Evolutionary conservation across 2,888 invertebrate genomes (phyloP).

Genomic region (Apamea epomidion): DNA sequence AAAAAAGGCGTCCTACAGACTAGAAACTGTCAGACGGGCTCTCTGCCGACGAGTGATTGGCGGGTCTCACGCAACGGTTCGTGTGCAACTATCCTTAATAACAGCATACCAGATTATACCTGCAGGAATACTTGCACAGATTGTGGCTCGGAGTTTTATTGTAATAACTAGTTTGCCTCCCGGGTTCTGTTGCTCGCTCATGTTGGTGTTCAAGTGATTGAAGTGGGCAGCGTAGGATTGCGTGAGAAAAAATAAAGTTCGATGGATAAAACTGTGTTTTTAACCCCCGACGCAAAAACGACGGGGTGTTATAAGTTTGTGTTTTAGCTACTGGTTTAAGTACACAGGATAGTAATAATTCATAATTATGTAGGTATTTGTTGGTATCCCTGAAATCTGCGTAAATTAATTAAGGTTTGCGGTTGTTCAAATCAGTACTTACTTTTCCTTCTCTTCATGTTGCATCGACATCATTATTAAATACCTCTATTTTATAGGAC

Average conservation of each 20-base stretch:
- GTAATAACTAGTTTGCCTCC: constrained; percentile 60
- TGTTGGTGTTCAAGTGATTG: constrained; percentile 33
- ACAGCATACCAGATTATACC: constrained; percentile 57
- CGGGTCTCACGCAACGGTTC: constrained; percentile 74
- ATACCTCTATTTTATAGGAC: background rate
- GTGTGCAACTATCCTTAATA: constrained; percentile 73
- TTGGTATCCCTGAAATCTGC: background rate
- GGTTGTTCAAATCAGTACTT: background rate
- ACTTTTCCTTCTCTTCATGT: background rate
- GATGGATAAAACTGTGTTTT: background rate
- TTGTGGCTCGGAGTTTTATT: constrained; percentile 61
- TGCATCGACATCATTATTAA: background rate
- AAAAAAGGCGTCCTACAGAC: constrained; percentile 46
- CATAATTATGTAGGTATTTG: background rate
- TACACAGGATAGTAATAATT: background rate
- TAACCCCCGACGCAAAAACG: too few relatives aligned
- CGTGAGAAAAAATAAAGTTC: constrained; percentile 25
- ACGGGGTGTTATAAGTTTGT: too few relatives aligned
- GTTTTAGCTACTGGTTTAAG: background rate
- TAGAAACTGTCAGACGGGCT: constrained; percentile 59
- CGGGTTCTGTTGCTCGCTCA: constrained; percentile 30
- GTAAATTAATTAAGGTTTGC: constrained; percentile 8
- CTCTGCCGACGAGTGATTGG: constrained; percentile 67
- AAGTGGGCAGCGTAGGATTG: background rate
- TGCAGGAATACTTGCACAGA: constrained; percentile 55